Percentiles rank a stretch among this genome's conserved stretches.
Evolutionary conservation across 2,113 vertebrate genomes (phyloP).

Genomic region (Trichechus manatus): DNA sequence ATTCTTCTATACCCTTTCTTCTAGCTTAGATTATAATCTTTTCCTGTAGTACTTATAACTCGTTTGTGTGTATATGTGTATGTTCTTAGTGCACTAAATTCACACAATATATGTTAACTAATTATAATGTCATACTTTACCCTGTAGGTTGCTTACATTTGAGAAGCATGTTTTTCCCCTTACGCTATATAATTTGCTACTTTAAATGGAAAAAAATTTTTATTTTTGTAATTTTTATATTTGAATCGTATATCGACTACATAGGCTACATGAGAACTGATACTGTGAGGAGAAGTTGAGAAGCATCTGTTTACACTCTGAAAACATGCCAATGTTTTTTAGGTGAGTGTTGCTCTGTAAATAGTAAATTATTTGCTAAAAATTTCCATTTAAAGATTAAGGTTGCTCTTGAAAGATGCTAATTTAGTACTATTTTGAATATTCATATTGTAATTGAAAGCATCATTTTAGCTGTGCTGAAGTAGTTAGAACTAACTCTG

Average conservation of each 20-base stretch:
- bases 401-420: not conserved
- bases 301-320: not conserved
- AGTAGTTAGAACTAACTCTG: not conserved
- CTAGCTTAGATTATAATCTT: not conserved
- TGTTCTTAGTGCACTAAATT: not conserved
- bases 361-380: not conserved
- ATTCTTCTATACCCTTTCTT: not conserved
- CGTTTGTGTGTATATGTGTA: not conserved
- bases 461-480: not conserved
- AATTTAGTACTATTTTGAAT: not conserved
- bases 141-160: not conserved
- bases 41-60: not conserved
- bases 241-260: not conserved
- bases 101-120: not conserved
- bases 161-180: not conserved
- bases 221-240: not conserved
- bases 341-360: not conserved
- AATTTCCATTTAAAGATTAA: conserved; percentile 10
- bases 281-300: not conserved
- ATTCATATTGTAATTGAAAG: not conserved
- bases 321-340: conserved; percentile 4
- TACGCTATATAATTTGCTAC: not conserved
- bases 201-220: not conserved
- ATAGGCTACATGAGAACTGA: not conserved
- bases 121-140: not conserved